Base-by-base conservation (phyloP, 2,113 vertebrate species). In the Puntigrus tetrazona region DNA sequence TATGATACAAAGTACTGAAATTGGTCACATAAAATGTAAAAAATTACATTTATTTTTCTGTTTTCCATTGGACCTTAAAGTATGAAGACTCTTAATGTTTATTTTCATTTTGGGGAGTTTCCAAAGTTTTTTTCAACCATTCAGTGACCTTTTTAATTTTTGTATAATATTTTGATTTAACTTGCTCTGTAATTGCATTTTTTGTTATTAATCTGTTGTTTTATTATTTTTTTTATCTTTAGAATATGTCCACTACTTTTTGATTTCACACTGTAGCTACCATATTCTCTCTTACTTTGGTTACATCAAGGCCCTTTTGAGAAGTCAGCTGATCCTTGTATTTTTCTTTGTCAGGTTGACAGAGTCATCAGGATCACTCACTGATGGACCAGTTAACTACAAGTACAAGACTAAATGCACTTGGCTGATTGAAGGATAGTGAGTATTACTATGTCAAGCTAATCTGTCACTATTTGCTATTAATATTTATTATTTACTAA, bases 381-480 rank as follows among this genome's bases (percentile, higher is more conserved):
- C 98, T 43, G 98, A 99, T 84, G 98, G 98, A 89, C 97, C 98
- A 86, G 96, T 99, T 94, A 98, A 98, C 94, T 99, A 99, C 93
- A 99, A 99, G 91, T 99, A 97, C 92, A 99, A 99, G 95, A 99
- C 98, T 55, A 99, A 99, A 90, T 99, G 98, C 91, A 99, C 98
- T 87, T 99, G 98, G 98, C 95, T 99, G 86, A 98, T 99, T 88
- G 98, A 99, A 94, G 97, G 96, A 94, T 97, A 97, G 98, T 99
- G 95, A 99, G 98, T 99, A 93, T 78, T 27, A n/a, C 38, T 41
- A 14, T 61, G 36, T 82, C 3, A 41, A 25, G 6, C 11, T 67
- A 59, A 36, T 14, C 20, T 59, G 22, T 45, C 16, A 22, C 47
- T 45, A 20, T 29, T 14, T 27, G 16, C 2, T 9, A 7, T 73